phyloP scores from a whole-genome alignment of 2,888 invertebrate genomes.

The Drosophila multiciliata region DNA sequence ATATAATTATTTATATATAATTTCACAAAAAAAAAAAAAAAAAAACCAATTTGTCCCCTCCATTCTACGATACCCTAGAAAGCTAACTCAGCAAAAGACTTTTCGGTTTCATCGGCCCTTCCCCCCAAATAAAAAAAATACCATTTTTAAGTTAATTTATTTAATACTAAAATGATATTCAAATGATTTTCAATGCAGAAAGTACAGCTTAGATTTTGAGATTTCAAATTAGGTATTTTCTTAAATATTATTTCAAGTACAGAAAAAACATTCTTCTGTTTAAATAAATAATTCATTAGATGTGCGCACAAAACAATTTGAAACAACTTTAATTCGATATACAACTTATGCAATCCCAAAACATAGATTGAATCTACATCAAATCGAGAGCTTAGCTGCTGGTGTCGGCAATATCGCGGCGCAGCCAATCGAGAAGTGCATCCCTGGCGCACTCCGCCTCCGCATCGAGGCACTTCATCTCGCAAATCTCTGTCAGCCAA shows the following conservation, averaged over 20 bases:
- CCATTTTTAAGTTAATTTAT: background rate
- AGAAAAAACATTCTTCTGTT: background rate
- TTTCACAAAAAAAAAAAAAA: no score
- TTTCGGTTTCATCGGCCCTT: background rate
- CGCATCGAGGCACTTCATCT: slow-evolving; percentile 59
- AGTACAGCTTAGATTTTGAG: background rate
- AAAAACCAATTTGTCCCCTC: background rate
- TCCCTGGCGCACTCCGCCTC: slow-evolving; percentile 66
- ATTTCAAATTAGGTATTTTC: background rate
- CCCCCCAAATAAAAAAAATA: background rate
- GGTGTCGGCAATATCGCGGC: slow-evolving; percentile 70
- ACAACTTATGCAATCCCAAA: background rate
- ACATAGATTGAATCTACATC: background rate
- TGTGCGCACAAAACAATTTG: slow-evolving; percentile 38
- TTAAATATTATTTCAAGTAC: no score
- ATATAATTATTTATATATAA: background rate
- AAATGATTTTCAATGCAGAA: background rate
- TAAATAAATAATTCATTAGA: background rate
- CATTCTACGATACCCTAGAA: background rate
- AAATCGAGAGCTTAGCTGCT: slow-evolving; percentile 30
- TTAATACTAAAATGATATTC: background rate
- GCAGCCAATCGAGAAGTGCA: slow-evolving; percentile 71
- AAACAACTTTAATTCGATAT: slow-evolving; percentile 30
- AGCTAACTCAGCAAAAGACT: background rate
- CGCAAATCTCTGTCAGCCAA: slow-evolving; percentile 65